phyloP scores from a whole-genome alignment of 2,888 invertebrate genomes.

The Pheosia tremula region DNA sequence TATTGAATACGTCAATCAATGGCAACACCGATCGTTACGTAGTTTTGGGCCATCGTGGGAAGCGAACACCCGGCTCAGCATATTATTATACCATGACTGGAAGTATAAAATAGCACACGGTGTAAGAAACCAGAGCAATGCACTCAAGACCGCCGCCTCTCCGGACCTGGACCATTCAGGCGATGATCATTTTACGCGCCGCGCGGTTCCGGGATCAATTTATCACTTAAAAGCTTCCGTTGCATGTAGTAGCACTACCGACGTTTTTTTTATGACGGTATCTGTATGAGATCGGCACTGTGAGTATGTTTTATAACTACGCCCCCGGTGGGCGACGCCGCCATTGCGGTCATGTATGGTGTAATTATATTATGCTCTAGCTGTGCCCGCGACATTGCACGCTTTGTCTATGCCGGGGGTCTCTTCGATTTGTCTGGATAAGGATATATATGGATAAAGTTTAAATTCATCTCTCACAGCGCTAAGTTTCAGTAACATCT shows the following conservation, averaged over 20 bases:
- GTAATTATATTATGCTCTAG: background rate
- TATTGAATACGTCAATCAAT: too few relatives aligned
- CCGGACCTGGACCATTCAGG: slow-evolving; percentile 55
- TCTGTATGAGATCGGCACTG: slow-evolving; percentile 48
- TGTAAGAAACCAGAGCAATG: slow-evolving; percentile 67
- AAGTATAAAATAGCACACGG: slow-evolving; percentile 41
- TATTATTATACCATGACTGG: slow-evolving; percentile 14
- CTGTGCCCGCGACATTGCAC: too few relatives aligned
- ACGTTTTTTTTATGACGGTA: slow-evolving; percentile 59
- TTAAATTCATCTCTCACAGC: too few relatives aligned
- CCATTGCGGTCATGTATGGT: slow-evolving; percentile 13
- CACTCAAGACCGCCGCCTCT: slow-evolving; percentile 58
- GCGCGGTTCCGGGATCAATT: slow-evolving; percentile 80
- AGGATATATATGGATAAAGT: too few relatives aligned
- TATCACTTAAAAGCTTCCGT: slow-evolving; percentile 83
- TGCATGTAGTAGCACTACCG: slow-evolving; percentile 53
- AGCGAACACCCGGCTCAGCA: too few relatives aligned
- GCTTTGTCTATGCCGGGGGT: too few relatives aligned
- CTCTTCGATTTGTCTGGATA: too few relatives aligned
- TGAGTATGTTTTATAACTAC: slow-evolving; percentile 39
- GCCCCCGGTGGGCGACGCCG: slow-evolving; percentile 17
- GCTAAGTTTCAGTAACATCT: too few relatives aligned
- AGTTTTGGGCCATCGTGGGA: too few relatives aligned
- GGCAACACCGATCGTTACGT: too few relatives aligned
- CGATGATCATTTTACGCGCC: slow-evolving; percentile 78